Base-by-base conservation (phyloP, 2,888 invertebrate species). In the Ormyrus pomaceus region DNA sequence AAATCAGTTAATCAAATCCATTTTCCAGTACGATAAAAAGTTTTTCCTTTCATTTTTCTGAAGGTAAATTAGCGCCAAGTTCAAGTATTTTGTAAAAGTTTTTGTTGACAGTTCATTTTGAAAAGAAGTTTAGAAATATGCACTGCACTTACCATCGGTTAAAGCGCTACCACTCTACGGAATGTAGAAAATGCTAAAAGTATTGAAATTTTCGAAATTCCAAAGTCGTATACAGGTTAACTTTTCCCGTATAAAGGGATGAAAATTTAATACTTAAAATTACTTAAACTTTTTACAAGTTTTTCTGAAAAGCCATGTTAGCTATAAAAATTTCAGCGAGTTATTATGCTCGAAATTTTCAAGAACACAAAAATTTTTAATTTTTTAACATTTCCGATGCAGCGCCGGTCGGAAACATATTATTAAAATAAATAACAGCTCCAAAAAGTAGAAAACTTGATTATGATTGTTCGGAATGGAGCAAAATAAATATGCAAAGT, bases 401-500 rank as follows among this genome's bases (percentile, higher is more conserved):
- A 4, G 34, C 34, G 34, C 34, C 34, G 34, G 34, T 34, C 4
- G 34, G 34, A 2, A 34, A 34, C 34, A 4, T 34, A 34, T 34
- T 34, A 34, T 34, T 34, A 34, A 34, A 34, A 34, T 34, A 34
- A 34, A 34, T 34, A 34, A 3, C 34, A 34, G 34, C 34, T 34
- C 34, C 2, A 34, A 34, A 34, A 34, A 2, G 2, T 4, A 34
- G 34, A 0, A 34, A 34, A 34, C 3, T 34, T 34, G 34, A 34
- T 34, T 34, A 3, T 4, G 34, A 34, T 34, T 4, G 34, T 34
- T 34, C 3, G 34, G 34, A 34, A 34, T 11, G 5, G 11, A 9
- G 53, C 11, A 53, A 55, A 73, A 78, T 73, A 66, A 78, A 79
- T 74, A 69, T 69, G 68, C 58, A 79, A 74, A 74, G 4, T 69